These are phyloP conservation scores for Julus scanicus DNA, from an alignment of 2,888 invertebrate species.

Conservation along the genomic window DNA sequence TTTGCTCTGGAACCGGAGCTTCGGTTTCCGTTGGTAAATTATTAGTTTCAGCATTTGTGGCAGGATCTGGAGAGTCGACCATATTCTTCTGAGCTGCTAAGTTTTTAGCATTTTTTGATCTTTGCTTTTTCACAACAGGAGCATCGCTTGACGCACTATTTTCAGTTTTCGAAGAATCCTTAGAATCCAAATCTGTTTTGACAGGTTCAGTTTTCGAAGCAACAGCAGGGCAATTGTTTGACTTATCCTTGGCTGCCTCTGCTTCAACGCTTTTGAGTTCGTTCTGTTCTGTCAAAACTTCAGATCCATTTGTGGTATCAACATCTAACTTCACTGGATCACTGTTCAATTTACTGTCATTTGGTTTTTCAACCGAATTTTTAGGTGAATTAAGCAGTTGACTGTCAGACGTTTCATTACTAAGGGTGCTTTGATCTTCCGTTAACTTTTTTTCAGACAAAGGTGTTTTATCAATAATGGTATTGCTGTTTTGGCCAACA, in stretches of 20 bases:
- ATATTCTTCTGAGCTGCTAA: not conserved
- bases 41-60: not conserved
- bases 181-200: not conserved
- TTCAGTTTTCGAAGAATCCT: not conserved
- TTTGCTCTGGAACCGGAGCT: not conserved
- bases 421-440: not conserved
- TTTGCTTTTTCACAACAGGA: not conserved
- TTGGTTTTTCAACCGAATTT: not conserved
- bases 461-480: not conserved
- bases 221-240: not conserved
- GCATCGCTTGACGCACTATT: not conserved
- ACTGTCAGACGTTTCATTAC: not conserved
- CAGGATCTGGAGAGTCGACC: not conserved
- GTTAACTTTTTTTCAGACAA: not conserved
- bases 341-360: not conserved
- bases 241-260: not conserved
- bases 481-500: not conserved
- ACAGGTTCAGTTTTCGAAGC: slow-evolving; percentile 18
- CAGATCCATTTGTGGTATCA: not conserved
- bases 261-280: not conserved
- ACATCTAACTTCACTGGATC: not conserved
- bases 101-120: not conserved
- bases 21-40: not conserved
- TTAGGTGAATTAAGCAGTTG: not conserved
- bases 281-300: not conserved